A percentile compares a stretch with the other conserved stretches of the same genome.
phyloP scores from a whole-genome alignment of 1,140 invertebrate genomes.

The Heliconius hewitsoni region DNA sequence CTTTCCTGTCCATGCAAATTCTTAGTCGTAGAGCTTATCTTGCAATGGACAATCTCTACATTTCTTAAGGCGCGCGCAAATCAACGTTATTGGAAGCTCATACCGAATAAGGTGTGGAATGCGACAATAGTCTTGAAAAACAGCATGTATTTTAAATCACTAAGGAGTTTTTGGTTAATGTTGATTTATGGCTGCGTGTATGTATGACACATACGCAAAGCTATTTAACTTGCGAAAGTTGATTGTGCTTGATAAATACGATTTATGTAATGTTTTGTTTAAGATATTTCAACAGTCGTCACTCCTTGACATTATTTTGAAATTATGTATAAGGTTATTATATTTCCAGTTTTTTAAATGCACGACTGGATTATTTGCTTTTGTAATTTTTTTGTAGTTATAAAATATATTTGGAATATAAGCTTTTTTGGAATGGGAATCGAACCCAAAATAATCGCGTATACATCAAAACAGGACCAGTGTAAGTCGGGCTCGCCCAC shows the following conservation, averaged over 20 bases:
- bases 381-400: neutral
- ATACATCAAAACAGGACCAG: neutral
- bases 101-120: constrained; percentile 49
- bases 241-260: constrained; percentile 23
- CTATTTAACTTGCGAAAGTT: constrained; percentile 22
- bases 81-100: constrained; percentile 41
- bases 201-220: constrained; percentile 23
- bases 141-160: constrained; percentile 20
- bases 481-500: too few relatives aligned
- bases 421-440: neutral
- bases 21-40: constrained; percentile 57
- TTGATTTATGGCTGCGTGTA: constrained; percentile 14
- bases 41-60: constrained; percentile 44
- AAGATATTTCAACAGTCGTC: constrained; percentile 9
- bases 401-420: neutral
- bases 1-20: constrained; percentile 55
- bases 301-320: constrained; percentile 26
- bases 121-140: constrained; percentile 53
- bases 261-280: constrained; percentile 28
- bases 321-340: neutral
- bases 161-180: constrained; percentile 27
- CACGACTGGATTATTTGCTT: neutral
- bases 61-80: constrained; percentile 47
- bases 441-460: neutral
- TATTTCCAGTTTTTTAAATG: neutral